These are phyloP conservation scores for Drosophila formosana DNA, from an alignment of 2,888 invertebrate genomes.

Conservation along the genomic window DNA sequence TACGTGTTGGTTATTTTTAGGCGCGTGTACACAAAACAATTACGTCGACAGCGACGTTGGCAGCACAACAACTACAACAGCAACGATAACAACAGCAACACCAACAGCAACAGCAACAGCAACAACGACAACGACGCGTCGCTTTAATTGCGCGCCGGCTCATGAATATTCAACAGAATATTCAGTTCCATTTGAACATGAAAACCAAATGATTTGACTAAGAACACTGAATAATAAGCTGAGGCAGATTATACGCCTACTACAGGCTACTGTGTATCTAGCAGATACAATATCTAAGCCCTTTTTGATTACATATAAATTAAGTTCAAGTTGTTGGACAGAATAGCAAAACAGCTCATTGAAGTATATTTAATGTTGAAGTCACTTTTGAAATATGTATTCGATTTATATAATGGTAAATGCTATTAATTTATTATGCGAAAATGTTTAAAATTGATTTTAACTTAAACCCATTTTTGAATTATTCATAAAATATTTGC, in stretches of 20 bases:
- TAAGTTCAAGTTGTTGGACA: not conserved
- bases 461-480: too few relatives aligned
- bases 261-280: slow-evolving; percentile 13
- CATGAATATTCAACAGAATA: slow-evolving; percentile 52
- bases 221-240: slow-evolving; percentile 35
- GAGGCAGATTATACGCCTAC: slow-evolving; percentile 10
- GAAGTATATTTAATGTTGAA: not conserved
- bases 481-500: too few relatives aligned
- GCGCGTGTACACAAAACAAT: slow-evolving; percentile 67
- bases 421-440: not conserved
- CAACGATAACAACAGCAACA: slow-evolving; percentile 10
- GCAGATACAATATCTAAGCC: slow-evolving; percentile 6
- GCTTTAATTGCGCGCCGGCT: slow-evolving; percentile 51
- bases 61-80: slow-evolving; percentile 5
- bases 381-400: not conserved
- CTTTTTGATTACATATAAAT: not conserved
- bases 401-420: not conserved
- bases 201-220: slow-evolving; percentile 32
- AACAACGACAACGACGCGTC: slow-evolving; percentile 26
- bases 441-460: not conserved
- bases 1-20: slow-evolving; percentile 73
- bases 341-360: not conserved
- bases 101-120: not conserved
- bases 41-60: slow-evolving; percentile 40
- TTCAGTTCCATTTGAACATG: slow-evolving; percentile 21